Base-by-base conservation (phyloP, 2,888 invertebrate species). In the Agriopis leucophaearia region DNA sequence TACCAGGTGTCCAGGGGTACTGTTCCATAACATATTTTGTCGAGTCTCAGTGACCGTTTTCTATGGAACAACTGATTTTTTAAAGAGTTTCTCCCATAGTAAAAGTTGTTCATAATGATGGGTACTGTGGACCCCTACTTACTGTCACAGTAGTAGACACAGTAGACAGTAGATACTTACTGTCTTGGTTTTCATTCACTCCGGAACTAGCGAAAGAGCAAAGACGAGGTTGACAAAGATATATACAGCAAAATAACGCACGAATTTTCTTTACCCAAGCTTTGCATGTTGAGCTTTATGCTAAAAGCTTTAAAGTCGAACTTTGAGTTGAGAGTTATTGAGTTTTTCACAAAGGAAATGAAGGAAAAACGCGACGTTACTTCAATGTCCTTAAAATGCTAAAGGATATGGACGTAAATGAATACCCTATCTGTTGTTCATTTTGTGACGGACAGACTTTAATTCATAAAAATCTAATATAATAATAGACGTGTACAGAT, bases 201-300 rank as follows among this genome's bases (percentile, higher is more conserved):
- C 36, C 45, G 58, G 47, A 63, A 63, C 63, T 54, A 56, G 27
- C 48, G 27, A 50, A 63, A 56, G 56, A 63, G 56, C 56, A 63
- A 52, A 44, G 48, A 56, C 48, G 18, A 57, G 44, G 57, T 57
- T 44, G 36, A 48, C 55, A 63, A 56, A 63, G 63, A 63, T 42
- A 63, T 56, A 61, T 45, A 61, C 45, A 62, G 15, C 15, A 54
- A 42, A 42, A 54, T 52, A 54, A 18, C 48, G 38, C 18, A 48
- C 48, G 47, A 48, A 58, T 48, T 48, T 48, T 58, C 38, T 38
- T 38, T 15, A 16, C 12, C 2, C 12, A 35, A 16, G 12, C 16
- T 16, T 38, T 16, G 36, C 13, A 48, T 6, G 12, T 36, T 58
- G 16, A 58, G 38, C 58, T 16, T 58, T 58, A 48, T 16, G 5